Percentiles rank a stretch among this genome's conserved stretches.
Conservation (phyloP, 30 jellyfish, hydroid and myxozoan species). For the Hydra vulgaris region DNA sequence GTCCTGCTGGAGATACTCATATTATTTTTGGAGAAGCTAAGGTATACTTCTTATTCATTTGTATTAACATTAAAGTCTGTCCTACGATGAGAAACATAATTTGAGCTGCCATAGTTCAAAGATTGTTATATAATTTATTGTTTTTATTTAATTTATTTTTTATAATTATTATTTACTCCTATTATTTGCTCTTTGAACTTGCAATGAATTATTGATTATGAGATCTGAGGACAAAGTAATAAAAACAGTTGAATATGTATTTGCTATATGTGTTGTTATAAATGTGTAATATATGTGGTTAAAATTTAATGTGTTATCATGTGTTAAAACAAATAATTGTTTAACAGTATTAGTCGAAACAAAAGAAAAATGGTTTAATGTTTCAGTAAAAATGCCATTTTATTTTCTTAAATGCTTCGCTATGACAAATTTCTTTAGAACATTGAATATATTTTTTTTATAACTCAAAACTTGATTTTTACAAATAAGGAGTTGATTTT, state of each 20-base stretch:
- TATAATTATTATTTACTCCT: neutral
- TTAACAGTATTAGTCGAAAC: no score
- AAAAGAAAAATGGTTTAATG: no score
- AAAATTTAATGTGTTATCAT: no score
- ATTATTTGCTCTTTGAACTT: neutral
- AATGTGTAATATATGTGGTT: no score
- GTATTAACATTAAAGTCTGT: neutral
- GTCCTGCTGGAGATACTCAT: conserved; percentile 96
- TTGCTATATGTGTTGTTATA: no score
- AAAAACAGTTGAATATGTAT: neutral
- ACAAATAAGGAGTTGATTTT: no score
- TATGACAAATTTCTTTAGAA: no score
- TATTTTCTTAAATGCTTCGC: no score
- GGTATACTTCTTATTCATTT: conserved; percentile 18
- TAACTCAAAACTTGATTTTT: no score
- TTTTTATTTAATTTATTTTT: neutral
- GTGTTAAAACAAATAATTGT: no score
- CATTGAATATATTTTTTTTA: no score
- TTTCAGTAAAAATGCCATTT: no score
- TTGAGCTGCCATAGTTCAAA: neutral
- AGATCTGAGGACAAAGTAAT: conserved; percentile 21
- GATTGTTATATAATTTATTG: neutral
- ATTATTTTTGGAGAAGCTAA: conserved; percentile 94
- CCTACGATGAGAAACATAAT: conserved; percentile 4
- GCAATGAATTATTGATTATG: conserved; percentile 23